phyloP scores from a whole-genome alignment of 2,113 vertebrate genomes.

The Seriola quinqueradiata region DNA sequence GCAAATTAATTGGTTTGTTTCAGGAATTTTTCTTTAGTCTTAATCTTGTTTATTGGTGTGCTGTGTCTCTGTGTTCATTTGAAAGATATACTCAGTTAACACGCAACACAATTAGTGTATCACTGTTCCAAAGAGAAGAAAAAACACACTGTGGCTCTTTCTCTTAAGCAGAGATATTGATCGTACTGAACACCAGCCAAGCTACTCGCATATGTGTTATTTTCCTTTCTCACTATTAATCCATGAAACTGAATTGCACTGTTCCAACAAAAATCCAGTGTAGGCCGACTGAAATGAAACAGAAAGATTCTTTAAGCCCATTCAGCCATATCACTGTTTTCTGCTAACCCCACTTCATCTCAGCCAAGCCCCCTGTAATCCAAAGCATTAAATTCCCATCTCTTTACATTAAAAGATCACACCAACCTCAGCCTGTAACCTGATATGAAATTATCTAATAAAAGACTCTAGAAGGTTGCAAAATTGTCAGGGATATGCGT shows the following conservation, averaged over 20 bases:
- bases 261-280: slow-evolving; percentile 26
- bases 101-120: background rate
- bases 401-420: slow-evolving; percentile 53
- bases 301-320: slow-evolving; percentile 59
- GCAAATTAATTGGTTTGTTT: slow-evolving; percentile 6
- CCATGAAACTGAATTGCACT: slow-evolving; percentile 32
- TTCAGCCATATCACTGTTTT: slow-evolving; percentile 60
- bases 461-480: background rate
- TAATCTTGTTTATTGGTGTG: background rate
- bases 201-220: background rate
- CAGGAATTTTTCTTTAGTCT: background rate
- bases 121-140: background rate
- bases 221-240: slow-evolving; percentile 47
- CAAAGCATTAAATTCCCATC: slow-evolving; percentile 44
- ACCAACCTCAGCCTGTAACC: slow-evolving; percentile 47
- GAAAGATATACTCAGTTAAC: background rate
- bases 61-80: background rate
- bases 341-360: slow-evolving; percentile 59
- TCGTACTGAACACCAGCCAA: slow-evolving; percentile 6
- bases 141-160: background rate
- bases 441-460: slow-evolving; percentile 44
- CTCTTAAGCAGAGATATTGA: slow-evolving; percentile 27
- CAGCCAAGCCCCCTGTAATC: slow-evolving; percentile 48
- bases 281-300: slow-evolving; percentile 60
- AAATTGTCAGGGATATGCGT: background rate